Conservation (phyloP, 2,113 vertebrate genomes). For the Zosterops lateralis region DNA sequence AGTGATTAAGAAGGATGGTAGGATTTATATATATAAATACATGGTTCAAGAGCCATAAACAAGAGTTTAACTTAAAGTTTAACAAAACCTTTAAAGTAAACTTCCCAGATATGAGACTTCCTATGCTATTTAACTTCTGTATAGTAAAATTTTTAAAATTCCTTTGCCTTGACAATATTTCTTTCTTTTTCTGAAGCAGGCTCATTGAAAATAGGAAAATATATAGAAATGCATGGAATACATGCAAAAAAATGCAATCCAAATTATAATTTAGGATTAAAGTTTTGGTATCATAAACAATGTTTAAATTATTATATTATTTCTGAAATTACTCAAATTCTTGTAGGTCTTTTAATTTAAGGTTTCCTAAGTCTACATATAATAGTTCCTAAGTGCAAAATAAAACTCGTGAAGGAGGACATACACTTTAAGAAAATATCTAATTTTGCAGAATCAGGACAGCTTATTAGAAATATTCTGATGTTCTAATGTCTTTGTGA, state of each 20-base stretch:
- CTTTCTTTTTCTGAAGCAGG: neutral
- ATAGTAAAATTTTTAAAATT: neutral
- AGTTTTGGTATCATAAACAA: neutral
- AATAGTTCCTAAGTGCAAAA: neutral
- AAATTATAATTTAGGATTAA: neutral
- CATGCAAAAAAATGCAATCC: rapidly evolving
- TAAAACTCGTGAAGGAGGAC: neutral
- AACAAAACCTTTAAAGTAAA: neutral
- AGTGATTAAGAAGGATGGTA: neutral
- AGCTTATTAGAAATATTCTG: neutral
- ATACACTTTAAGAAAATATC: neutral
- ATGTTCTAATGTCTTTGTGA: neutral
- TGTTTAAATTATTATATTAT: neutral
- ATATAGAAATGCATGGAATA: neutral
- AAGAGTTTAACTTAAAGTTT: neutral
- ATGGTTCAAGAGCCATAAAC: neutral
- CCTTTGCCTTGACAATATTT: neutral
- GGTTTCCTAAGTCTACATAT: neutral
- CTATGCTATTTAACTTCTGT: neutral
- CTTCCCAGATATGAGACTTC: neutral
- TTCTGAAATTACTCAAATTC: neutral
- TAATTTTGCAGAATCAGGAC: neutral
- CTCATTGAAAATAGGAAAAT: neutral
- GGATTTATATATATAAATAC: neutral
- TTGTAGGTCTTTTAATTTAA: neutral